Evolutionary conservation across 2,113 vertebrate genomes (phyloP).

Genomic region (Rhadina sibilatrix): DNA sequence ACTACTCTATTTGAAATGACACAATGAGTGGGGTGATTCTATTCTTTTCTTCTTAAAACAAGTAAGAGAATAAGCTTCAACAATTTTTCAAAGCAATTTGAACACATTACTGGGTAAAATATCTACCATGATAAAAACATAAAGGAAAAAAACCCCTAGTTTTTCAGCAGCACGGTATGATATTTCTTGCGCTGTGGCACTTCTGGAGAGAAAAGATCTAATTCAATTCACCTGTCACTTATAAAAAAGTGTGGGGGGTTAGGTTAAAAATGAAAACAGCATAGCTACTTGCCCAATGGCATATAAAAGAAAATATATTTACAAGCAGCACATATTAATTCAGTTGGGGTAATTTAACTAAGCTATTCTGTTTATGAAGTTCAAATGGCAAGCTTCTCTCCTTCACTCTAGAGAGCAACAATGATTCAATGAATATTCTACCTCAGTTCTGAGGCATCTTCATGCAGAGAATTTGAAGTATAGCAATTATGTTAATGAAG

Average conservation of each 20-base stretch:
- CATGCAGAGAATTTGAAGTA: not conserved
- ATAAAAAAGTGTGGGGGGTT: not conserved
- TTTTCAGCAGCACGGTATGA: not conserved
- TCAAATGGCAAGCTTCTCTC: not conserved
- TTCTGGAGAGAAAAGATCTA: not conserved
- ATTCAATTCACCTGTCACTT: not conserved
- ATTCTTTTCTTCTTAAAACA: not conserved
- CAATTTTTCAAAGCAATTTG: not conserved
- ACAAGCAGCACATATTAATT: not conserved
- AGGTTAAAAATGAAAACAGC: not conserved
- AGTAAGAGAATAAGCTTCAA: not conserved
- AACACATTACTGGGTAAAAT: slow-evolving; percentile 10
- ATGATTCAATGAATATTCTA: not conserved
- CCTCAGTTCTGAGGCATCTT: not conserved
- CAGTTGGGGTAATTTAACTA: not conserved
- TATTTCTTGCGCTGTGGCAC: not conserved
- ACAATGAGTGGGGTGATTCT: not conserved
- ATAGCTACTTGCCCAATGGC: not conserved
- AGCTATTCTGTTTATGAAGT: not conserved
- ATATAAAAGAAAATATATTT: not conserved
- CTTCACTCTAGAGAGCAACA: slow-evolving; percentile 23
- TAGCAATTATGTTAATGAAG: slow-evolving; percentile 28
- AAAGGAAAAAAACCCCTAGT: not conserved
- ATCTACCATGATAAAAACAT: not conserved
- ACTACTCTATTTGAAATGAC: not conserved